Conservation (phyloP, 2,888 invertebrate species). For the Agapetus fuscipes region DNA sequence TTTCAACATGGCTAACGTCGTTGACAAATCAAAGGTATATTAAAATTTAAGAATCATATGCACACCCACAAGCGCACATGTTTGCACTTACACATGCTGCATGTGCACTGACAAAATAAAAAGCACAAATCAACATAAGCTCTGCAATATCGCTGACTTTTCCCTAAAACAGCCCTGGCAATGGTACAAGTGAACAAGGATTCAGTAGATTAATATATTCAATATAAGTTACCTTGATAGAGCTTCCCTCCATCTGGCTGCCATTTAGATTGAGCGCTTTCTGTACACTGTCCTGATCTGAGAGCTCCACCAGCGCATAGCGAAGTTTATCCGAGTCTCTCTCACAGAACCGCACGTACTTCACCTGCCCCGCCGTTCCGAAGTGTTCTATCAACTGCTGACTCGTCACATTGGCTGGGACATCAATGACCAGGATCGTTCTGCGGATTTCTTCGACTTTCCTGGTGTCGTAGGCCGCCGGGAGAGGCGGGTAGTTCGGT, state of each 20-base stretch:
- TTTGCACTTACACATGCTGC: too few species aligned
- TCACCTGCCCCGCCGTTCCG: conserved; percentile 82
- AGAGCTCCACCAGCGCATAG: conserved; percentile 87
- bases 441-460: conserved; percentile 94
- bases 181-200: too few species aligned
- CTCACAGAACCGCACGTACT: conserved; percentile 88
- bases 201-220: too few species aligned
- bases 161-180: too few species aligned
- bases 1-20: too few species aligned
- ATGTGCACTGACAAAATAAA: too few species aligned
- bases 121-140: too few species aligned
- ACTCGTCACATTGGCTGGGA: conserved; percentile 58
- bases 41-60: too few species aligned
- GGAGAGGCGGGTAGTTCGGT: conserved; percentile 84
- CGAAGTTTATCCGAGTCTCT: conserved; percentile 65
- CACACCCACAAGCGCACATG: too few species aligned
- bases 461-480: conserved; percentile 76
- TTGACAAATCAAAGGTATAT: too few species aligned
- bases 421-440: conserved; percentile 79
- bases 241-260: conserved; percentile 60
- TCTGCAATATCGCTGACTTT: too few species aligned
- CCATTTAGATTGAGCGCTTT: conserved; percentile 82
- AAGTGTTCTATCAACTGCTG: conserved; percentile 88
- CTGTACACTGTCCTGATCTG: conserved; percentile 82
- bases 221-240: conserved; percentile 45